Evolutionary conservation across 2,888 invertebrate genomes (phyloP).

Genomic region (Belgica antarctica): DNA sequence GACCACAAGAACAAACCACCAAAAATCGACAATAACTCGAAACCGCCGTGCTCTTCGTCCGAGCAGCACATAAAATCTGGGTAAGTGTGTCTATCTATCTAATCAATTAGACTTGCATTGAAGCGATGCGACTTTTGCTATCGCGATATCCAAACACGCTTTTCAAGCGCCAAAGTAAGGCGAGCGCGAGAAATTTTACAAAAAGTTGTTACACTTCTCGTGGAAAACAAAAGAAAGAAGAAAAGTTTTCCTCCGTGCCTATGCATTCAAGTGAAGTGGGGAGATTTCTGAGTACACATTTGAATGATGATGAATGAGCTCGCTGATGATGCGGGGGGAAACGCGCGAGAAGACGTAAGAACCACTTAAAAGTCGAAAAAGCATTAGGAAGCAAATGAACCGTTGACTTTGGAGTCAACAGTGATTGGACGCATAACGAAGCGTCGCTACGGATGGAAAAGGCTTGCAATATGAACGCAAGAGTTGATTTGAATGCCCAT

Average conservation of each 20-base stretch:
- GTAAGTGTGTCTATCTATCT: conserved; percentile 40
- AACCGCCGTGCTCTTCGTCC: conserved; percentile 9
- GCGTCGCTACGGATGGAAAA: too few relatives aligned
- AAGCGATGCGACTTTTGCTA: conserved; percentile 26
- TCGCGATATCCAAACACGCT: background rate
- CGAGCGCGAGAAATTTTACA: background rate
- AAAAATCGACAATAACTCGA: conserved; percentile 38
- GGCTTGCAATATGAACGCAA: too few relatives aligned
- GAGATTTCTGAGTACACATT: too few relatives aligned
- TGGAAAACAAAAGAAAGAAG: too few relatives aligned
- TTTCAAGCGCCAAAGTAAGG: conserved; percentile 17
- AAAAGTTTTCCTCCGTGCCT: background rate
- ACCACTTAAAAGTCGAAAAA: conserved; percentile 12
- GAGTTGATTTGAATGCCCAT: too few relatives aligned
- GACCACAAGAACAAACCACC: conserved; percentile 15
- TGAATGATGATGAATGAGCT: conserved; percentile 18
- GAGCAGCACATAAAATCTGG: conserved; percentile 40
- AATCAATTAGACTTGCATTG: conserved; percentile 25
- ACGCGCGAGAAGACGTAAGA: too few relatives aligned
- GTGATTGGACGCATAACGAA: background rate
- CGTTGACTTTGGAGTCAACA: background rate
- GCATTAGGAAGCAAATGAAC: conserved; percentile 18
- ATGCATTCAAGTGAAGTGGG: conserved; percentile 4
- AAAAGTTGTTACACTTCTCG: conserved; percentile 3
- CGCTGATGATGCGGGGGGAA: background rate